These are phyloP conservation scores for Platyrinchus mystaceus DNA, from an alignment of 2,797 vertebrate genomes.

Conservation along the genomic window DNA sequence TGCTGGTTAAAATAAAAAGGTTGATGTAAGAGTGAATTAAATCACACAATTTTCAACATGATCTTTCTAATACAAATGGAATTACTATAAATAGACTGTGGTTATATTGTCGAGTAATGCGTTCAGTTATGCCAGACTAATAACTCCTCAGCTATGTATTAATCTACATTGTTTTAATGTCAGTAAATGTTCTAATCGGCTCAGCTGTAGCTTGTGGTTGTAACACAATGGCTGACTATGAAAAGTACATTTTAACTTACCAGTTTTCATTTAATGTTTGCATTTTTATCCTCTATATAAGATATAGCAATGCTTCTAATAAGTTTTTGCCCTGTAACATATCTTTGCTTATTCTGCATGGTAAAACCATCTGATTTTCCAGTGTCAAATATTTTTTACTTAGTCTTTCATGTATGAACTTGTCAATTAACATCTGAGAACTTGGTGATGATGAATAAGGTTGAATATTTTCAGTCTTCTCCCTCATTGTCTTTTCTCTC, in stretches of 20 bases:
- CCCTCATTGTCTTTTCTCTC: constrained; percentile 4
- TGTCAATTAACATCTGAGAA: not conserved
- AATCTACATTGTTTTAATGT: constrained; percentile 58
- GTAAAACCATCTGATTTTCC: constrained; percentile 3
- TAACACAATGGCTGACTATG: not conserved
- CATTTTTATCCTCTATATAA: not conserved
- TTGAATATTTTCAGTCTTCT: constrained; percentile 19
- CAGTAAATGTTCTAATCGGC: constrained; percentile 46
- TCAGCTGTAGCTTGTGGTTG: constrained; percentile 51
- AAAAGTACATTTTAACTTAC: constrained; percentile 40
- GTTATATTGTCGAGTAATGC: constrained; percentile 5
- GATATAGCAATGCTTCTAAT: not conserved
- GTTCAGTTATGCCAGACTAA: constrained; percentile 52
- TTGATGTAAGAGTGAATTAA: constrained; percentile 55
- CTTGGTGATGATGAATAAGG: not conserved
- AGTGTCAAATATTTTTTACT: not conserved
- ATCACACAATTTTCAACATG: constrained; percentile 36
- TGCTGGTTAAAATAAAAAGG: constrained; percentile 44
- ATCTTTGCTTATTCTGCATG: not conserved
- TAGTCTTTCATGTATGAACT: constrained; percentile 17
- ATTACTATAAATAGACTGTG: constrained; percentile 58
- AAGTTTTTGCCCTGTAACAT: not conserved
- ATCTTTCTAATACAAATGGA: constrained; percentile 37
- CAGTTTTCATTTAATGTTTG: not conserved
- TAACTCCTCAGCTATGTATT: constrained; percentile 9